Evolutionary conservation across 2,797 vertebrate genomes (phyloP), one percentile per base, ranked within the genome.

Genomic region (Danio tinwini): DNA sequence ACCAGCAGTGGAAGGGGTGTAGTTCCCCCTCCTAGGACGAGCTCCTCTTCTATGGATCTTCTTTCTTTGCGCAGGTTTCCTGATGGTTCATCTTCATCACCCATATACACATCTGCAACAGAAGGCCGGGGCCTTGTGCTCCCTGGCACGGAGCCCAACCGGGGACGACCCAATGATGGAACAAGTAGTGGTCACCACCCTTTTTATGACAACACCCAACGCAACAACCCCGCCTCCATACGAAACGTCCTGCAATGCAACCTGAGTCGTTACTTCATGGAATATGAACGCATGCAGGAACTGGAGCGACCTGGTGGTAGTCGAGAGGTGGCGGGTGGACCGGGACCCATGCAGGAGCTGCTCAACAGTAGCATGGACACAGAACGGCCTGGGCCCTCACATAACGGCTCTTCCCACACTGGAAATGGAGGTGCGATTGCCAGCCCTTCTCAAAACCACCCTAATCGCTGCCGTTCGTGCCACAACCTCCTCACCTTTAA

Each of bases 401-500:
- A 96, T 17, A 67, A 56, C 2, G 49, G 19, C 19, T 87, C 90
- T 0, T 87, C 88, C 37, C 58, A 90, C 45, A 87, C 0, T 76
- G 88, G 11, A 88, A 90, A 84, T 81, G 89, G 82, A 88, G 88
- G 85, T 95, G 95, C 87, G 92, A 95, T 83, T 93, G 93, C 76
- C 93, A 93, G 0, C 92, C 89, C 5, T 85, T 91, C 0, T 82
- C 93, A 96, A 16, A 97, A 96, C 70, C 97, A 98, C 81, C 93
- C 98, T 84, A 98, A 98, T 89, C 96, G 97, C 88, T 99, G 98
- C 92, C 94, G 98, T 8, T 98, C 98, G 61, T 99, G 98, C 92
- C 98, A 99, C 93, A 99, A 99, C 91, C 95, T 99, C 87, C 95
- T 99, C 84, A 99, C 97, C 80, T 99, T 98, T 88, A 99, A 98